Evolutionary conservation across 2,797 vertebrate species (phyloP), one percentile per base, ranked within the genome.

Genomic region (Poecile montanus): DNA sequence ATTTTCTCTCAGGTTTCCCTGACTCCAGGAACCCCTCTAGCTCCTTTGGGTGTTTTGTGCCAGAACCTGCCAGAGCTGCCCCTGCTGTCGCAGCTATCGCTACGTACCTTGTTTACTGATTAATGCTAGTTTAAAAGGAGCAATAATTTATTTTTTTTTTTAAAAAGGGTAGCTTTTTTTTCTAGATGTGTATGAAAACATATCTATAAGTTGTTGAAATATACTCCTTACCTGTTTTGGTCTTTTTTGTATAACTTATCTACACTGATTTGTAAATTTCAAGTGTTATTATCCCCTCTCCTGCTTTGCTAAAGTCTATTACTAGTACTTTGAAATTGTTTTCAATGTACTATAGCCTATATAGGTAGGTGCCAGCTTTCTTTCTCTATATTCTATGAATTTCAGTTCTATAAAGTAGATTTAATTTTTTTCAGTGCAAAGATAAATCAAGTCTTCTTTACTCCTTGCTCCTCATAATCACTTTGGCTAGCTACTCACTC

Each of bases 61-160:
- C 38, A 40, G 17, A 45, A 23, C 26, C 58, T 58, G 51, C 30
- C 18, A 26, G 8, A 27, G 22, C 27, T 51, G 38, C 29, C 1
- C 1, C 48, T 56, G 16, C 44, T 21, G 5, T 44, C 4, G 1
- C 36, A 2, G 1, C 21, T 38, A 19, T 54, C 0, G 0, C 21
- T 48, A 26, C 0, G 0, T 27, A 11, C 19, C 32, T 68, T 0
- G 0, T 48, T 42, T 30, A 56, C 10, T 63, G 50, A 62, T 12
- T 61, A 47, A 32, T 15, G 11, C 13, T 56, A 75, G 16, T 22
- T 72, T 63, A 47, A 91, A 88, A 47, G 45, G 3, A 48, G 10
- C 21, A 77, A 72, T 27, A 42, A 2, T 19, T 44, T 14, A 21
- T 27, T 26, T 18, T 29, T 50, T 25, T 34, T 16, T 3, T 2